Percentiles rank a stretch among this genome's conserved stretches.
phyloP scores from a whole-genome alignment of 2,113 vertebrate genomes.

The Phylloscopus trochilus region DNA sequence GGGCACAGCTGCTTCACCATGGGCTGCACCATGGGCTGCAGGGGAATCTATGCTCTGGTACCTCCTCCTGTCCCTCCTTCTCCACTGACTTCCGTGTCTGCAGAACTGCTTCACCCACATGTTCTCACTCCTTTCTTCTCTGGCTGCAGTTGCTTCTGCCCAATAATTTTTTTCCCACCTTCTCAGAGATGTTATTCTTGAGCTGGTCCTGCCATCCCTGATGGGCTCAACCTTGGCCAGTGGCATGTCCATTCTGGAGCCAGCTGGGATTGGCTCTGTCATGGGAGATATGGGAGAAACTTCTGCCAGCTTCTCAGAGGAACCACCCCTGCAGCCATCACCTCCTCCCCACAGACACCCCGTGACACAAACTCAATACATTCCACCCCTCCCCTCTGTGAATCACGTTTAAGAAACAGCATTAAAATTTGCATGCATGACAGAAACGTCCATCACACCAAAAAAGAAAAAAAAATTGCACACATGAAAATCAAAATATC shows the following conservation, averaged over 20 bases:
- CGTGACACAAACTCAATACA: not conserved
- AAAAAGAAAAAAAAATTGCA: not conserved
- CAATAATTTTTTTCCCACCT: not conserved
- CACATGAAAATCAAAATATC: not conserved
- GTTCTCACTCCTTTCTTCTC: not conserved
- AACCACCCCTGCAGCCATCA: not conserved
- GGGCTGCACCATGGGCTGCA: accelerated
- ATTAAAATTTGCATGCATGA: not conserved
- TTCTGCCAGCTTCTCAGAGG: not conserved
- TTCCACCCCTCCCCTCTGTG: not conserved
- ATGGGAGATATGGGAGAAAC: not conserved
- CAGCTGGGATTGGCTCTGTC: not conserved
- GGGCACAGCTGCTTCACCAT: not conserved
- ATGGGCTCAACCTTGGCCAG: not conserved
- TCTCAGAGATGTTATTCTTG: not conserved
- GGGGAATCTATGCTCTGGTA: not conserved
- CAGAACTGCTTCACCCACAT: not conserved
- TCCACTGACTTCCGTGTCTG: not conserved
- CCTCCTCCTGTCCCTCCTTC: not conserved
- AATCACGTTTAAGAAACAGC: not conserved
- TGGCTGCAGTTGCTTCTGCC: not conserved
- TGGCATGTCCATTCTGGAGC: not conserved
- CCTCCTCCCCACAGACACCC: not conserved
- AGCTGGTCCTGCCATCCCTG: not conserved
- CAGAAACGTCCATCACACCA: not conserved